Evolutionary conservation across 1,140 invertebrate genomes (phyloP).

Genomic region (Catajapyx aquilonaris): DNA sequence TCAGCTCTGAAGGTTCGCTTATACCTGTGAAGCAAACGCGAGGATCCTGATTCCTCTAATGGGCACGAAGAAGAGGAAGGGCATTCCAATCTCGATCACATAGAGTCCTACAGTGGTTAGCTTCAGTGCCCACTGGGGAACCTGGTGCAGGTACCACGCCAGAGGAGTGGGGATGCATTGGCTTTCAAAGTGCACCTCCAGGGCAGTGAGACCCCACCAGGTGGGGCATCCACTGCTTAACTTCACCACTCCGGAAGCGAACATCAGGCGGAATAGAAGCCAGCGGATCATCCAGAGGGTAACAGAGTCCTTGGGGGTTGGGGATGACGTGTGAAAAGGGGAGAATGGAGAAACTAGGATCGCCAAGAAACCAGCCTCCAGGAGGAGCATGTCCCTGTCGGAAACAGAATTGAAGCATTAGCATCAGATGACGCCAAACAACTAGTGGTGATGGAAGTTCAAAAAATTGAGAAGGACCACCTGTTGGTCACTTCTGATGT

Average conservation of each 20-base stretch:
- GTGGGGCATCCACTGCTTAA: slow-evolving; percentile 48
- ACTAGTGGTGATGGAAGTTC: too few relatives aligned
- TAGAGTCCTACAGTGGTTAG: slow-evolving; percentile 35
- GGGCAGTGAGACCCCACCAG: slow-evolving; percentile 60
- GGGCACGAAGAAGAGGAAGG: slow-evolving; percentile 61
- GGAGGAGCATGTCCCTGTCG: slow-evolving; percentile 47
- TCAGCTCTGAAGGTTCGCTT: too few relatives aligned
- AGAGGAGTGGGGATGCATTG: slow-evolving; percentile 46
- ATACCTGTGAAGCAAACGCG: slow-evolving; percentile 46
- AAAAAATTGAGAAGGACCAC: too few relatives aligned
- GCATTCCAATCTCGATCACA: slow-evolving; percentile 43
- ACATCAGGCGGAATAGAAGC: slow-evolving; percentile 57
- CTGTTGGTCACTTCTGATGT: too few relatives aligned
- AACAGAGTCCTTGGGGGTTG: slow-evolving; percentile 28
- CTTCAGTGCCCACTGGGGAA: slow-evolving; percentile 43
- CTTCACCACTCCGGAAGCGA: slow-evolving; percentile 53
- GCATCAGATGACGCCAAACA: too few relatives aligned
- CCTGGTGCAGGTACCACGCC: slow-evolving; percentile 43
- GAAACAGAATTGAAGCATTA: too few relatives aligned
- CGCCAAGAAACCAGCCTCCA: slow-evolving; percentile 56
- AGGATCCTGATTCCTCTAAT: slow-evolving; percentile 36
- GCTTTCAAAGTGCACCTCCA: slow-evolving; percentile 52
- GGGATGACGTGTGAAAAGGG: slow-evolving; percentile 14
- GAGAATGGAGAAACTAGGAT: slow-evolving; percentile 36
- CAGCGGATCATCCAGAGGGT: slow-evolving; percentile 52